Evolutionary conservation across 1,140 invertebrate genomes (phyloP), one percentile per base, ranked within the genome.

Genomic region (Ceratina calcarata): DNA sequence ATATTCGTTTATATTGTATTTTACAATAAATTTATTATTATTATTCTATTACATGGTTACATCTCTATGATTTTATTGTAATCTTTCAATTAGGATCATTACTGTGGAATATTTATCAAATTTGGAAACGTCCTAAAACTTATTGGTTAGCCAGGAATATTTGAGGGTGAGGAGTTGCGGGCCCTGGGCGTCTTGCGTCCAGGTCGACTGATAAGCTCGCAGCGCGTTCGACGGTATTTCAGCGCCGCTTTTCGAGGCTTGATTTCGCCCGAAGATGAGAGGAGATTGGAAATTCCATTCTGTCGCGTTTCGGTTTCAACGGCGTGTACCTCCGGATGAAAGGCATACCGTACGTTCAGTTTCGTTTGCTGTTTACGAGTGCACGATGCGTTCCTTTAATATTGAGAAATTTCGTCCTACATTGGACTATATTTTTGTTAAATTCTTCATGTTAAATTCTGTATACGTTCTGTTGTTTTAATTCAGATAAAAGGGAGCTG

Each of bases 271-370:
- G 32, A 32, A 22, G 64, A 82, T 78, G 60, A 82, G 74, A 71
- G 70, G 66, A 81, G 68, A 82, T 82, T 82, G 80, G 81, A 83
- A 83, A 78, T 81, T 72, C 71, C 78, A 45, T 73, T 32, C 37
- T 45, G 51, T 73, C 76, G 76, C 68, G 67, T 72, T 64, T 78
- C 76, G 49, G 58, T 78, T 71, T 72, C 76, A 55, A 6, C 61
- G 22, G 6, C 22, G 27, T 27, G 13, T 64, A 49, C 37, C 12
- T 16, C 6, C 13, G 32, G 51, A 72, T 65, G 68, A 78, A 78
- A 72, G 49, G 51, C 76, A 78, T 58, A 68, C 74, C 74, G n/a
- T 13, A 64, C 60, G 15, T 57, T 49, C 15, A 71, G 49, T 64
- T 71, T 37, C 61, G 64, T 71, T 71, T 64, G 58, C 68, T 13